Base-by-base conservation (phyloP, 2,797 vertebrate species). In the Heterohyrax brucei region DNA sequence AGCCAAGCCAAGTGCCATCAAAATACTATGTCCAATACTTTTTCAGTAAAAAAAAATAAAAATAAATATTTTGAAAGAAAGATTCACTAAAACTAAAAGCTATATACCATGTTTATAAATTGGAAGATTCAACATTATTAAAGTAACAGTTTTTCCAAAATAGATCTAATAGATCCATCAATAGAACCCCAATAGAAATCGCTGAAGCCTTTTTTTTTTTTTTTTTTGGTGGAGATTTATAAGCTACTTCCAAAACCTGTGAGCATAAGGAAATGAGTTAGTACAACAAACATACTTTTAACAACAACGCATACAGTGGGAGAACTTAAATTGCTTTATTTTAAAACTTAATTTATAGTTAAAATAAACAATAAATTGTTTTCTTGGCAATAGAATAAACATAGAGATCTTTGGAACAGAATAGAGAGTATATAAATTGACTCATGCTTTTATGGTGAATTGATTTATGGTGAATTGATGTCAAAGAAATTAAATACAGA, bases 251-350 rank as follows among this genome's bases (percentile, higher is more conserved):
- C 85, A 85, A 84, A 44, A 87, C 62, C 33, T 59, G 0, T 62
- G 59, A 19, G 8, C 28, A 91, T 72, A 72, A 91, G 22, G 30
- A 82, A 89, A 56, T 80, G 22, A 64, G 82, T 70, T 78, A 92
- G 24, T 28, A 44, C 2, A 91, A 1, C 26, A 87, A 68, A 53
- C 1, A 84, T 18, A 87, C 50, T 88, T 85, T 50, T 39, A 61
- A 64, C 72, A 26, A 33, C 1, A 66, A 87, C 80, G 26, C 8
- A 78, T 26, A 26, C 14, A 94, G 22, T 44, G 62, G 24, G 14
- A 87, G 2, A 77, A 81, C 61, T 81, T 84, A 95, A 83, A 75
- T 4, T 70, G 70, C 12, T 8, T n/a, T 12, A 83, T 62, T 91
- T 92, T 62, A 80, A 87, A 18, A 83, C 12, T 82, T 56, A 59